A percentile compares a stretch with the other conserved stretches of the same genome.
Evolutionary conservation across 2,797 vertebrate species (phyloP).

Genomic region (Halcyon chelicuti): DNA sequence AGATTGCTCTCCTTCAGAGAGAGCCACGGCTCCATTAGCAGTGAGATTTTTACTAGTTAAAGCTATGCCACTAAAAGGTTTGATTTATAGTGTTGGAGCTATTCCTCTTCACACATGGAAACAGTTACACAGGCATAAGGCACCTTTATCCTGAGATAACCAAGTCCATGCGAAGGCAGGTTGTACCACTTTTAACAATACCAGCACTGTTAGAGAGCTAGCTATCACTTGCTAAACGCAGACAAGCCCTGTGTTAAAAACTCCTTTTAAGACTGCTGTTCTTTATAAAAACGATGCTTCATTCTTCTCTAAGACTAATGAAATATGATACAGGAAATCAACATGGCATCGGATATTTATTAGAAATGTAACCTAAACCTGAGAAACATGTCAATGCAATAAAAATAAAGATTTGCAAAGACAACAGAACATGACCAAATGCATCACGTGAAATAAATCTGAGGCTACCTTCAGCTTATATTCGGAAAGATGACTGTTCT

Average conservation of each 20-base stretch:
- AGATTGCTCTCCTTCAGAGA: neutral
- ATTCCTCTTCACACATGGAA: constrained; percentile 59
- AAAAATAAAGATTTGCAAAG: constrained; percentile 60
- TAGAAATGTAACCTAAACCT: constrained; percentile 60
- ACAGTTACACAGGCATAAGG: constrained; percentile 16
- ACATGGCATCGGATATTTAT: constrained; percentile 52
- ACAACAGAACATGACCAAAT: constrained; percentile 65
- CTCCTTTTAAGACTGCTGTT: constrained; percentile 34
- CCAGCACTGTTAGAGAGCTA: constrained; percentile 26
- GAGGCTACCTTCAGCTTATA: constrained; percentile 32
- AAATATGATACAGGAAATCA: constrained; percentile 66
- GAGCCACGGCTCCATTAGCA: neutral
- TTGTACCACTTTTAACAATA: constrained; percentile 38
- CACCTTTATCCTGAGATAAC: constrained; percentile 60
- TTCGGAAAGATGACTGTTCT: constrained; percentile 34
- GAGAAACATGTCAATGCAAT: constrained; percentile 56
- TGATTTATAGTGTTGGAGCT: constrained; percentile 28
- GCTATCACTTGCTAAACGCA: neutral
- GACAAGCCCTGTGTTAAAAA: neutral
- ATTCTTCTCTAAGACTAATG: constrained; percentile 44
- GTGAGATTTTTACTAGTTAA: constrained; percentile 4
- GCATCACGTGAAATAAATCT: constrained; percentile 60
- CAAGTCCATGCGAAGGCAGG: constrained; percentile 39
- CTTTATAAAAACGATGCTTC: constrained; percentile 48
- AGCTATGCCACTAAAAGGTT: neutral